These are phyloP conservation scores for Tragelaphus scriptus DNA, from an alignment of 2,113 vertebrate genomes.

Conservation along the genomic window DNA sequence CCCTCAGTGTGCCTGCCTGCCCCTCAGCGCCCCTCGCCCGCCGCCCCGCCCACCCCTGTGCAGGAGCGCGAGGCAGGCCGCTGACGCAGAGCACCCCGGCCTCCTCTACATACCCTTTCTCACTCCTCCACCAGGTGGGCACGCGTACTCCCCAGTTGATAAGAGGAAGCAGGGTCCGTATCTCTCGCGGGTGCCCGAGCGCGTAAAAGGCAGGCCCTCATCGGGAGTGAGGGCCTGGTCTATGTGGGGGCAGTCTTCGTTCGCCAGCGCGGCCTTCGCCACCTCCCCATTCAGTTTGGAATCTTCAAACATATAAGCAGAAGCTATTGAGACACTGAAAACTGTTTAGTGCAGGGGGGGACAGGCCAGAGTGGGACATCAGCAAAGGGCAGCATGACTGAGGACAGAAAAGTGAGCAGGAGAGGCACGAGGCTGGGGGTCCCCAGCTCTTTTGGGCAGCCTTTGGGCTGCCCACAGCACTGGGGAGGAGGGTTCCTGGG, in stretches of 20 bases:
- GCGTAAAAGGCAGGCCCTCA: constrained; percentile 97
- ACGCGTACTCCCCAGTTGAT: constrained; percentile 96
- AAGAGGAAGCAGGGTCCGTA: constrained; percentile 98
- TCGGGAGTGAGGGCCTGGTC: constrained; percentile 98
- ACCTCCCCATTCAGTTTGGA: constrained; percentile 98
- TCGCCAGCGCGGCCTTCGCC: constrained; percentile 97
- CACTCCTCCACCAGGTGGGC: constrained; percentile 96
- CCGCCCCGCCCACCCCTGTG: constrained; percentile 60
- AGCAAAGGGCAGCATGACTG: constrained; percentile 62
- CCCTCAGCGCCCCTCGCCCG: constrained; percentile 47
- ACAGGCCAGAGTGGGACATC: constrained; percentile 72
- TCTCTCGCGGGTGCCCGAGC: constrained; percentile 93
- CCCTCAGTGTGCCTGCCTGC: constrained; percentile 53
- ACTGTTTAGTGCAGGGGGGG: constrained; percentile 75
- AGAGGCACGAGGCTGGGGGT: background rate
- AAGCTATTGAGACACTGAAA: constrained; percentile 89
- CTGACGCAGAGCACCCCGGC: constrained; percentile 47
- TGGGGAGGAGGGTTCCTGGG: background rate
- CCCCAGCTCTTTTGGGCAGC: background rate
- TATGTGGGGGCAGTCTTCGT: constrained; percentile 99
- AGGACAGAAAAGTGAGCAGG: background rate
- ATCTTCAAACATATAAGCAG: constrained; percentile 93
- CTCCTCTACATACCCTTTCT: constrained; percentile 98
- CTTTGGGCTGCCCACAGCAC: background rate
- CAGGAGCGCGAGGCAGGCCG: constrained; percentile 53